Conservation (phyloP, 2,113 vertebrate species). For the Psittacara wagleri region DNA sequence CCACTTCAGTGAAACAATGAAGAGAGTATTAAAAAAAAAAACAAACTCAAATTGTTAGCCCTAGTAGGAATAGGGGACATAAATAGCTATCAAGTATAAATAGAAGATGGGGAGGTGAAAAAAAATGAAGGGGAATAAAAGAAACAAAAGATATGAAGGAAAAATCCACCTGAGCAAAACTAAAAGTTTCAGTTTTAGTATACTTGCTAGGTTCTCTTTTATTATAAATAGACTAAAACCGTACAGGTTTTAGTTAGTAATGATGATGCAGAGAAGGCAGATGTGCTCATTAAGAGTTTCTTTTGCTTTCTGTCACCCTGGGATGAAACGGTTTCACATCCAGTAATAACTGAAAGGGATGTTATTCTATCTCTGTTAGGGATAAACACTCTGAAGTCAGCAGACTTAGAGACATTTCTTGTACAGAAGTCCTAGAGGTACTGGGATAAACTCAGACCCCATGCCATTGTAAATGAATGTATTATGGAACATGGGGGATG, state of each 20-base stretch:
- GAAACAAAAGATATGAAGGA: background rate
- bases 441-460: background rate
- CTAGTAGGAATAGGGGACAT: background rate
- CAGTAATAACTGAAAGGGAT: background rate
- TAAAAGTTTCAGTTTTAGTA: background rate
- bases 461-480: background rate
- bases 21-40: background rate
- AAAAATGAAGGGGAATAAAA: accelerated
- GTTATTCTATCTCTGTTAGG: background rate
- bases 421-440: background rate
- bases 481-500: background rate
- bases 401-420: background rate
- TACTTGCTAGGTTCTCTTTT: background rate
- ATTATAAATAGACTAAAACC: background rate
- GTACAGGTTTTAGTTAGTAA: background rate
- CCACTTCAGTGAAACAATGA: background rate
- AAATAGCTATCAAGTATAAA: background rate
- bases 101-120: accelerated
- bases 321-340: background rate
- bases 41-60: background rate
- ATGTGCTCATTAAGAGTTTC: background rate
- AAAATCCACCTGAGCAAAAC: background rate
- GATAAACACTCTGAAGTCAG: background rate
- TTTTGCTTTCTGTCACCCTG: background rate
- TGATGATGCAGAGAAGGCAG: background rate